Evolutionary conservation across 1,140 invertebrate species (phyloP).

Genomic region (Pteromalus puparum): DNA sequence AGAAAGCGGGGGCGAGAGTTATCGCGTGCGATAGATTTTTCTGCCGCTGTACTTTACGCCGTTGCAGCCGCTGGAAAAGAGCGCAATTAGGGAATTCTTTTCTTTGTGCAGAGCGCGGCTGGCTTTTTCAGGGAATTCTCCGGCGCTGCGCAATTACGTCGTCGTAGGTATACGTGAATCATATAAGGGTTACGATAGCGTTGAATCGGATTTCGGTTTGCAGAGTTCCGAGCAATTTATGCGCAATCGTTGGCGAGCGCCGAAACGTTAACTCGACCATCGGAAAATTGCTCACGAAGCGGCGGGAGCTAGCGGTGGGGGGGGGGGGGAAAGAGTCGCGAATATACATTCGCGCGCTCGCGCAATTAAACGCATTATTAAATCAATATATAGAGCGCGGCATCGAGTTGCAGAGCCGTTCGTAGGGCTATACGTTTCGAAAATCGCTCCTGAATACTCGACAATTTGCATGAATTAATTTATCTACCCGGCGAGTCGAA

Average conservation of each 20-base stretch:
- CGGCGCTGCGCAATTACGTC: background rate
- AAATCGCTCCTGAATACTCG: background rate
- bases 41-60: background rate
- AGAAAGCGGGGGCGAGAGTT: background rate
- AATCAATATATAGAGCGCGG: background rate
- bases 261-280: no score
- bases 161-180: no score
- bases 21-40: constrained; percentile 15
- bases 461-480: background rate
- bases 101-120: no score
- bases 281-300: no score
- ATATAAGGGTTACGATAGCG: no score
- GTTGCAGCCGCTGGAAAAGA: no score
- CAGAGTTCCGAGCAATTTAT: no score
- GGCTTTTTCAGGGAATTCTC: background rate
- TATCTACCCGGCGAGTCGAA: background rate
- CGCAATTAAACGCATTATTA: background rate
- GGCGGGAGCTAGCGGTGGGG: no score
- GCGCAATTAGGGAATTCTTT: background rate
- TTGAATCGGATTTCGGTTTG: no score
- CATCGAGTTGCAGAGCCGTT: background rate
- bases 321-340: no score
- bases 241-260: no score
- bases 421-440: background rate
- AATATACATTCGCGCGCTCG: no score